Evolutionary conservation across 2,113 vertebrate species (phyloP), one percentile per base, ranked within the genome.

Genomic region (Pongo pygmaeus): DNA sequence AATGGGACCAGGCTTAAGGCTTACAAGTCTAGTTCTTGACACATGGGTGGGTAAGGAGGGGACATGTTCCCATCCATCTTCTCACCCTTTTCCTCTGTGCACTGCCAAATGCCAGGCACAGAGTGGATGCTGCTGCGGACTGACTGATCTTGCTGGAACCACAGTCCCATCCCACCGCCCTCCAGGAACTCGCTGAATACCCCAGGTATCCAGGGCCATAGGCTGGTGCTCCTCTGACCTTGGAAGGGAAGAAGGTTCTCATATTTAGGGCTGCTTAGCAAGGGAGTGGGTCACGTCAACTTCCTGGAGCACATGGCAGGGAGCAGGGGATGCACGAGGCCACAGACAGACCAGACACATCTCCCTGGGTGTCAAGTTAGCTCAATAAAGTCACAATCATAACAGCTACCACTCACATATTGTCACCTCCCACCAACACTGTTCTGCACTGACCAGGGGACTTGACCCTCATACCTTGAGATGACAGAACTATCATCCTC

Each of bases 381-480:
- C 17, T 27, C 40, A 0, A 1, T 22, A 25, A 43, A 25, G 35
- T 22, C 6, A 92, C 59, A 6, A 23, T 12, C 38, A 1, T 14
- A 77, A 80, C 35, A 88, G 72, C 48, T 17, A 5, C 55, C n/a
- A 16, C 2, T 40, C 12, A 5, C 2, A 2, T 6, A 8, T 25
- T 77, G 80, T 77, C 52, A 3, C 23, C 22, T 0, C 23, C 59
- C 55, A 16, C 52, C 11, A 14, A 46, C 32, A 75, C 43, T 0
- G 14, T 1, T 25, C 55, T 6, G 35, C 14, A 0, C 35, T 0
- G 0, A 3, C 55, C 57, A 69, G 57, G 11, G 12, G 1, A 12
- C 46, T 27, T 16, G 55, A 38, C 13, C 43, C 35, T 87, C 32
- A 2, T 1, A 2, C 18, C 43, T 59, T n/a, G 25, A 93, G 85